phyloP scores from a whole-genome alignment of 2,888 invertebrate species.

The Tromatobia lineatoria region DNA sequence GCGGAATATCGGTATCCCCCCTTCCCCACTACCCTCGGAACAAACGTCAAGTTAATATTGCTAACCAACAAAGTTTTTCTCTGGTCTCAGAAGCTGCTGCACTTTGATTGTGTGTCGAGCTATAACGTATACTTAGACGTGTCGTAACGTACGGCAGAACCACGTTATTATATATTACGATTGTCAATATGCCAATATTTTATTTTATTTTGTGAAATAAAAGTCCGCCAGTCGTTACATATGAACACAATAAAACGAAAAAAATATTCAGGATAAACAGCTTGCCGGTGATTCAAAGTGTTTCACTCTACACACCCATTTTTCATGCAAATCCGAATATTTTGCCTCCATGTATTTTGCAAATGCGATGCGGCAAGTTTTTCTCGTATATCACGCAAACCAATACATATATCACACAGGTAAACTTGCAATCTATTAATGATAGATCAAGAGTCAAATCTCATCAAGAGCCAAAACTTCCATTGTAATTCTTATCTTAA shows the following conservation, averaged over 20 bases:
- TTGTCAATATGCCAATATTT: neutral
- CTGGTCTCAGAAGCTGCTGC: slow-evolving; percentile 1
- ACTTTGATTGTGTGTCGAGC: neutral
- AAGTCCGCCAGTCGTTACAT: neutral
- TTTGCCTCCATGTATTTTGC: too few relatives aligned
- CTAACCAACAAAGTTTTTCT: slow-evolving; percentile 2
- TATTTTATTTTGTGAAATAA: neutral
- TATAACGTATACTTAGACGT: neutral
- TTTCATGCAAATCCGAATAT: too few relatives aligned
- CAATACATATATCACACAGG: too few relatives aligned
- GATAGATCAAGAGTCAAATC: too few relatives aligned
- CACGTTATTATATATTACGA: neutral
- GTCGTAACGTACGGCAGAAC: too few relatives aligned
- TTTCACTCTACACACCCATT: too few relatives aligned
- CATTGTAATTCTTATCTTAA: too few relatives aligned
- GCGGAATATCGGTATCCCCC: neutral
- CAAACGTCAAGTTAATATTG: slow-evolving; percentile 25
- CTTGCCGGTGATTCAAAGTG: neutral
- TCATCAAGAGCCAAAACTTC: too few relatives aligned
- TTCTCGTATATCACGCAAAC: too few relatives aligned
- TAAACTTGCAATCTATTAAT: too few relatives aligned
- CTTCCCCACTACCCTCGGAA: too few relatives aligned
- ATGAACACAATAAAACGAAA: neutral
- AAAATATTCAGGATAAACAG: neutral
- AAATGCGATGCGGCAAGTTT: neutral